Percentiles rank a stretch among this genome's conserved stretches.
Evolutionary conservation across 2,113 vertebrate genomes (phyloP).

Genomic region (Amblyopsis rosae): DNA sequence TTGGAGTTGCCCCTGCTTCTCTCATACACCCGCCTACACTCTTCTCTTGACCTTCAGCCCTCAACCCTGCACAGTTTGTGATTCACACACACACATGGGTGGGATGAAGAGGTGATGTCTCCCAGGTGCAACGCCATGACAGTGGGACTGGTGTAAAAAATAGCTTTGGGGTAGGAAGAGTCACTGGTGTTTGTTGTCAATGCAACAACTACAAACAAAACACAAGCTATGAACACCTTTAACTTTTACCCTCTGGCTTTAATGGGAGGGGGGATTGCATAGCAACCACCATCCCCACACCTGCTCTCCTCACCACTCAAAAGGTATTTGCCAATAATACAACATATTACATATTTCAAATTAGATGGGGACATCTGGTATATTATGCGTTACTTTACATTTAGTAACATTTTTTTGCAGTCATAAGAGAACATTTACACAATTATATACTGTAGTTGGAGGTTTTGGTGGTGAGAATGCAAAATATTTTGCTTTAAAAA

Average conservation of each 20-base stretch:
- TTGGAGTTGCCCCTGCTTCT: constrained; percentile 32
- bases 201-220: constrained; percentile 29
- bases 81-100: constrained; percentile 5
- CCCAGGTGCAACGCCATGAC: too few relatives aligned
- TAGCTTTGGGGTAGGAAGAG: constrained; percentile 10
- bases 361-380: constrained; percentile 21
- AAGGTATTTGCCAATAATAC: constrained; percentile 13
- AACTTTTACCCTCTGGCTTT: constrained; percentile 31
- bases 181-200: constrained; percentile 22
- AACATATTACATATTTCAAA: constrained; percentile 19
- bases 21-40: constrained; percentile 18
- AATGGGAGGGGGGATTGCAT: constrained; percentile 51
- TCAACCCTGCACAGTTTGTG: constrained; percentile 17
- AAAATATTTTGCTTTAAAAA: constrained; percentile 14
- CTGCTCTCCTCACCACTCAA: constrained; percentile 1
- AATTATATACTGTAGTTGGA: constrained; percentile 8
- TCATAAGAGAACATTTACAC: constrained; percentile 5
- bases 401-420: neutral
- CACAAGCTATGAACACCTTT: constrained; percentile 28
- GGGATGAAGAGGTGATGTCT: neutral
- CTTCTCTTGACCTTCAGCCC: neutral
- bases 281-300: constrained; percentile 61
- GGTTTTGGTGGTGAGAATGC: neutral
- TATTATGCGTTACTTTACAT: constrained; percentile 24
- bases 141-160: constrained; percentile 12